Percentiles rank a stretch among this genome's conserved stretches.
phyloP scores from a whole-genome alignment of 2,888 invertebrate species.

The Cephus sareptanus region DNA sequence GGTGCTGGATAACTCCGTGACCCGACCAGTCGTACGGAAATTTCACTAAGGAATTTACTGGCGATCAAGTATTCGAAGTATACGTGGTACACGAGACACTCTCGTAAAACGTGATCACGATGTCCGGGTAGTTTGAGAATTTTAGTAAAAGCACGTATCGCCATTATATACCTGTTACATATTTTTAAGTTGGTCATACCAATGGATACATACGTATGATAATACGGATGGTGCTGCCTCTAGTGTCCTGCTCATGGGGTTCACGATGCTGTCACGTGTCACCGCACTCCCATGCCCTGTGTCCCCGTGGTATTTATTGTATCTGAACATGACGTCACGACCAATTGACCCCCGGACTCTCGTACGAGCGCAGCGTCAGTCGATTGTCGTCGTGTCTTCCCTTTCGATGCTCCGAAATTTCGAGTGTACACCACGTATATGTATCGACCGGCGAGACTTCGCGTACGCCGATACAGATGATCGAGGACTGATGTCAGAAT shows the following conservation, averaged over 20 bases:
- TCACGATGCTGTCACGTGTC: slow-evolving; percentile 41
- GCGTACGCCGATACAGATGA: background rate
- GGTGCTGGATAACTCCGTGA: slow-evolving; percentile 22
- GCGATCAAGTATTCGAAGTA: background rate
- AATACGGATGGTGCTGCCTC: background rate
- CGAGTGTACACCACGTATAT: background rate
- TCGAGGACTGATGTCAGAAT: too few relatives aligned
- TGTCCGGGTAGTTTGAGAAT: background rate
- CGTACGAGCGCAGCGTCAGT: background rate
- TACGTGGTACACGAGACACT: background rate
- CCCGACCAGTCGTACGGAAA: slow-evolving; percentile 12
- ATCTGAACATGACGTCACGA: slow-evolving; percentile 26
- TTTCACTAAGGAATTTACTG: background rate
- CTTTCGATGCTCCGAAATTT: background rate
- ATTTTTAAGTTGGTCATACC: background rate
- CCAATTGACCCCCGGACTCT: slow-evolving; percentile 42
- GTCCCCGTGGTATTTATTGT: background rate
- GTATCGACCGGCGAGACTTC: background rate
- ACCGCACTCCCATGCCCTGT: background rate
- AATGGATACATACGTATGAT: background rate
- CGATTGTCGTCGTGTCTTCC: background rate
- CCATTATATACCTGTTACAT: background rate
- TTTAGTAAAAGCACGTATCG: background rate
- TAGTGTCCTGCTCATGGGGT: slow-evolving; percentile 7
- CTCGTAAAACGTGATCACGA: background rate